Evolutionary conservation across 2,888 invertebrate species (phyloP), one percentile per base, ranked within the genome.

Genomic region (Cephus runcator): DNA sequence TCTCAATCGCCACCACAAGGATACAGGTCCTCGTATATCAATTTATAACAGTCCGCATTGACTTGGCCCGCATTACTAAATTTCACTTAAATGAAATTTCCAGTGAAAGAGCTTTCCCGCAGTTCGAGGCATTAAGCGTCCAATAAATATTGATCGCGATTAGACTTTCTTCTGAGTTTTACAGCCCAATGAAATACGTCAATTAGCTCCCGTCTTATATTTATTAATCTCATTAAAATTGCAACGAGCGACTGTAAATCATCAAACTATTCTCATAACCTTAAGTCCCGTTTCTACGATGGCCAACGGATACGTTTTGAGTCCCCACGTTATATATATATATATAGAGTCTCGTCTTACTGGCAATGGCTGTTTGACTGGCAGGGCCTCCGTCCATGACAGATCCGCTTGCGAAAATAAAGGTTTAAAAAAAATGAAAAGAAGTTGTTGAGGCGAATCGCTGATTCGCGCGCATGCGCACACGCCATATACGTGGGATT

Each of bases 371-470:
- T 85, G 83, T 84, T 87, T 85, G 87, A 87, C 84, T 87, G 87
- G 85, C 87, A 86, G 83, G 84, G 84, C 83, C 84, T 86, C 87
- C 85, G 87, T 87, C 83, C 84, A 85, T 56, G 56, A 56, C 56
- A 56, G 56, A 23, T 56, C 56, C 56, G 56, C 56, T 56, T 56
- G 56, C 56, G 56, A 56, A 56, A 56, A 56, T 56, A 56, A 56
- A 56, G 23, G 23, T 6, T 56, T 56, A 56, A 23, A 56, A 40
- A 15, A 56, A 56, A 23, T 6, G 56, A 56, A 23, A 56, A 23
- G 56, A 56, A 56, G 56, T 56, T 9, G 23, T 56, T 56, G 23
- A 56, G 56, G 56, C 56, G 56, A 56, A 56, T 56, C 23, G 56
- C 56, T 56, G 56, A 56, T 56, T 56, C 56, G 56, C 23, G 56